Percentiles rank a stretch among this genome's conserved stretches.
Evolutionary conservation across 2,113 vertebrate species (phyloP).

Genomic region (Rattus rattus): DNA sequence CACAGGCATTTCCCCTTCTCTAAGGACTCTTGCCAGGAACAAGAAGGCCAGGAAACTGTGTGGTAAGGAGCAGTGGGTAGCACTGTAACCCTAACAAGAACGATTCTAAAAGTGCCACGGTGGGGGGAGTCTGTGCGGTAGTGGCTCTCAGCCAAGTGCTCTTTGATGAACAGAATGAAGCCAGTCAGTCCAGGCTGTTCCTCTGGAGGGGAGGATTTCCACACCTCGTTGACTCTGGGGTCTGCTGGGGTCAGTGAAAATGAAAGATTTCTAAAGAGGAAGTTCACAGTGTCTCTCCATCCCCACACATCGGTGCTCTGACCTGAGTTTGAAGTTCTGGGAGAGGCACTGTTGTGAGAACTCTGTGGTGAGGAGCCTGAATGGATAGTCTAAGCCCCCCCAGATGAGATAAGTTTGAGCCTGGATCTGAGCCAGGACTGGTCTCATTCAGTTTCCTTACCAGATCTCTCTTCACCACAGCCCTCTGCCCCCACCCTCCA

Average conservation of each 20-base stretch:
- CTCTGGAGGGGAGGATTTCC: not conserved
- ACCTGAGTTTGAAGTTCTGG: not conserved
- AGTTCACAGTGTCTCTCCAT: not conserved
- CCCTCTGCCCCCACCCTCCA: too few species aligned
- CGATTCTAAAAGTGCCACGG: not conserved
- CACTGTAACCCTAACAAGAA: not conserved
- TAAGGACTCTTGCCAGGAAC: slow-evolving; percentile 8
- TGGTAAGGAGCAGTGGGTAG: not conserved
- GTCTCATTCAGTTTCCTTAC: not conserved
- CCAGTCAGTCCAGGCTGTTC: not conserved
- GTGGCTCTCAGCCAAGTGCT: not conserved
- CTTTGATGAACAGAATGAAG: not conserved
- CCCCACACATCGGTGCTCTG: not conserved
- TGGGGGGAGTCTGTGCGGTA: not conserved
- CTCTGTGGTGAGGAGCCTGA: not conserved
- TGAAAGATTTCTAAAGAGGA: not conserved
- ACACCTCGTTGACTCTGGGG: not conserved
- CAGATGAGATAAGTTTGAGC: not conserved
- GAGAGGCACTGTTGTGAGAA: not conserved
- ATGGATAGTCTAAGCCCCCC: not conserved
- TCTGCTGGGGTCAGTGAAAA: slow-evolving; percentile 13
- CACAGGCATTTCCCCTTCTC: slow-evolving; percentile 42
- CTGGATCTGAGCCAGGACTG: not conserved
- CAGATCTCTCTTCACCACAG: not conserved
- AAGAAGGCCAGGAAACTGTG: not conserved